phyloP scores from a whole-genome alignment of 2,888 invertebrate species.

The Cecidostiba fungosa region DNA sequence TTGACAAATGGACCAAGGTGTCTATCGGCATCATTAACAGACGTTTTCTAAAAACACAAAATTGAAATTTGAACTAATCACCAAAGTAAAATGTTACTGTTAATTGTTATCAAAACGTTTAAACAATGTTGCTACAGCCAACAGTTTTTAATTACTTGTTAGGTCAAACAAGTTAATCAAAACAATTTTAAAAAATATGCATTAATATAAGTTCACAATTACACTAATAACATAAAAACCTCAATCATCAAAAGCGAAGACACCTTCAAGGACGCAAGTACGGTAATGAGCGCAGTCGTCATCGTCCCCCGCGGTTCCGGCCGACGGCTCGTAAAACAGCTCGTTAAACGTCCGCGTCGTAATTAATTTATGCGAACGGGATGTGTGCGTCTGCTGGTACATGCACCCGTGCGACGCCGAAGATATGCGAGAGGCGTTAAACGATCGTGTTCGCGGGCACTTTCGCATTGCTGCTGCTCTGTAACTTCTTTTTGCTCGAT shows the following conservation, averaged over 20 bases:
- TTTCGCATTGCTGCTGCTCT: neutral
- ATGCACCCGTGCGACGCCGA: neutral
- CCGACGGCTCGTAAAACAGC: slow-evolving; percentile 60
- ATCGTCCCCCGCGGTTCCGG: slow-evolving; percentile 24
- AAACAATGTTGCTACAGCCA: too few species aligned
- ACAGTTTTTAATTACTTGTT: too few species aligned
- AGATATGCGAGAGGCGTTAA: neutral
- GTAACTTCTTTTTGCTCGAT: neutral
- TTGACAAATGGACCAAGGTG: too few species aligned
- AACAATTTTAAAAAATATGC: too few species aligned
- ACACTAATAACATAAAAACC: neutral
- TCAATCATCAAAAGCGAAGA: neutral
- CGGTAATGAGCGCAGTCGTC: neutral
- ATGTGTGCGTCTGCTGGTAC: neutral
- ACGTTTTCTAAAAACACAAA: too few species aligned
- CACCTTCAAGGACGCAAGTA: neutral
- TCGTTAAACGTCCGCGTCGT: slow-evolving; percentile 61
- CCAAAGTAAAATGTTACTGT: too few species aligned
- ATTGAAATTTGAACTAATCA: too few species aligned
- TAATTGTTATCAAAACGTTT: too few species aligned
- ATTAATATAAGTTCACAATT: neutral
- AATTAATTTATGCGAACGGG: slow-evolving; percentile 63
- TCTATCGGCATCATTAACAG: too few species aligned
- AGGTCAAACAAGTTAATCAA: too few species aligned
- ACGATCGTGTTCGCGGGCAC: neutral